These are phyloP conservation scores for Scaptomyza caliginosa DNA, from an alignment of 2,888 invertebrate species.

Conservation along the genomic window DNA sequence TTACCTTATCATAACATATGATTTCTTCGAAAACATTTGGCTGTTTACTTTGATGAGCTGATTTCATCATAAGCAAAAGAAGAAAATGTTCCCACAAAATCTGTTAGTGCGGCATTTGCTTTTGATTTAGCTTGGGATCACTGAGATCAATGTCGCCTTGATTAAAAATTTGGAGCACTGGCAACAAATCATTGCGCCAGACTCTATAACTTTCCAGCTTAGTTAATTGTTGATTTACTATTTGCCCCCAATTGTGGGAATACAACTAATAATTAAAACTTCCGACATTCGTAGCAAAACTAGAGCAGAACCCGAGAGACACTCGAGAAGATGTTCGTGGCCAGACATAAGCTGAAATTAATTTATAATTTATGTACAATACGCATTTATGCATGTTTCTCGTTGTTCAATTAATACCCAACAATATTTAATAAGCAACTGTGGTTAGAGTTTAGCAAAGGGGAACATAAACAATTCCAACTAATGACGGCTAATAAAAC, in stretches of 20 bases:
- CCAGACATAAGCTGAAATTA: constrained; percentile 22
- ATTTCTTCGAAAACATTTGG: background rate
- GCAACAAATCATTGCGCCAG: constrained; percentile 28
- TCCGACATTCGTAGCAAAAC: constrained; percentile 7
- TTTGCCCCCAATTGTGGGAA: constrained; percentile 23
- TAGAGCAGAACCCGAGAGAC: constrained; percentile 1
- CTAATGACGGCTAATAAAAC: constrained; percentile 60
- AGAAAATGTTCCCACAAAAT: constrained; percentile 10
- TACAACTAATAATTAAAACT: constrained; percentile 34
- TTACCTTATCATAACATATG: constrained; percentile 8
- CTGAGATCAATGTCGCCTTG: constrained; percentile 57
- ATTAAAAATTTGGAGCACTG: constrained; percentile 42
- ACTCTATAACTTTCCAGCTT: background rate
- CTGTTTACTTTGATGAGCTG: constrained; percentile 1
- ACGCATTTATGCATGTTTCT: constrained; percentile 29
- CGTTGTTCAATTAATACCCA: constrained; percentile 53
- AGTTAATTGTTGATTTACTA: constrained; percentile 5
- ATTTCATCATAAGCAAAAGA: background rate
- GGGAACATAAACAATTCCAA: constrained; percentile 39
- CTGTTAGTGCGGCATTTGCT: constrained; percentile 25
- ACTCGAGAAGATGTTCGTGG: background rate
- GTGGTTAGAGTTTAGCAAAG: constrained; percentile 26
- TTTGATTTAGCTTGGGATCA: constrained; percentile 43
- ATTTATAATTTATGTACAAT: constrained; percentile 20
- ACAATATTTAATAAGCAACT: constrained; percentile 46